These are phyloP conservation scores for Phaethornis superciliosus DNA, from an alignment of 2,113 vertebrate species.

Conservation along the genomic window DNA sequence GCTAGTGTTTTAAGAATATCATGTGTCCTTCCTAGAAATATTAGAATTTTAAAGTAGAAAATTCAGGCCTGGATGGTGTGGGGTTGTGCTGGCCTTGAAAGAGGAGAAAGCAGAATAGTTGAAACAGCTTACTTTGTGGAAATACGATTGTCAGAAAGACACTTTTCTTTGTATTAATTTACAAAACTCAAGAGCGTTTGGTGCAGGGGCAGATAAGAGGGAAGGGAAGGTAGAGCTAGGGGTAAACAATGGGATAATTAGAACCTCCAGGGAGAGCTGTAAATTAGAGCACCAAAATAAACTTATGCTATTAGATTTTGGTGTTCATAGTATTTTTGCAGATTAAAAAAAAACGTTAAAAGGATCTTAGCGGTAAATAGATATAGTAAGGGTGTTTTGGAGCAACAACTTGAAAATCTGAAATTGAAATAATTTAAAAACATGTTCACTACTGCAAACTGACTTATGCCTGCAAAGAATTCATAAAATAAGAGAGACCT, in stretches of 20 bases:
- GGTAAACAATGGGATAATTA: not conserved
- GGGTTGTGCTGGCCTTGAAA: not conserved
- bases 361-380: not conserved
- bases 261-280: not conserved
- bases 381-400: not conserved
- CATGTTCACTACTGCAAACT: not conserved
- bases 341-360: not conserved
- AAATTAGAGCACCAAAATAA: not conserved
- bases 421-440: not conserved
- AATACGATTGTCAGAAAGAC: not conserved
- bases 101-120: not conserved
- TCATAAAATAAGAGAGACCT: constrained; percentile 56
- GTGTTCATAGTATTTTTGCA: not conserved
- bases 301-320: not conserved
- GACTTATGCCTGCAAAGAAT: not conserved
- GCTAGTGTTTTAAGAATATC: not conserved
- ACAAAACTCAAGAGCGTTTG: constrained; percentile 6
- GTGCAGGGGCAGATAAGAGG: not conserved
- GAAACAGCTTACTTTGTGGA: constrained; percentile 11
- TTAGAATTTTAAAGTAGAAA: not conserved
- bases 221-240: not conserved
- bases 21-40: not conserved
- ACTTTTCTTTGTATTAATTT: constrained; percentile 20
- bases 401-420: not conserved
- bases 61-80: constrained; percentile 14